Evolutionary conservation across 2,113 vertebrate genomes (phyloP).

Genomic region (Lophius piscatorius): DNA sequence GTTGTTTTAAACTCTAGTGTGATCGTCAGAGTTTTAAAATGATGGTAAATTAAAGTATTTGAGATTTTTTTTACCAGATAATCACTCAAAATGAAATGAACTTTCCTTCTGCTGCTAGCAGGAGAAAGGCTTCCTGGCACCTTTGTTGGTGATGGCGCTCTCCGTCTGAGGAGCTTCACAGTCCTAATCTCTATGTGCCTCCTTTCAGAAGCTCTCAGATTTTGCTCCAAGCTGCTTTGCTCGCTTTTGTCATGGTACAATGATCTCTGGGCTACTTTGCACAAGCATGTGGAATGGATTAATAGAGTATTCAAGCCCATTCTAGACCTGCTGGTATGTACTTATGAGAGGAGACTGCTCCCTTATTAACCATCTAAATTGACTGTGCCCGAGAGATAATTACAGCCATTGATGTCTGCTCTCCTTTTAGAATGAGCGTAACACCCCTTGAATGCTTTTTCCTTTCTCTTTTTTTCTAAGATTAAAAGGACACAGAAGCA

Average conservation of each 20-base stretch:
- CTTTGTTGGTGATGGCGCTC: conserved; percentile 31
- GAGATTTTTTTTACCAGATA: conserved; percentile 10
- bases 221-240: conserved; percentile 44
- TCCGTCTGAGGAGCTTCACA: conserved; percentile 49
- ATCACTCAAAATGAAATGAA: conserved; percentile 35
- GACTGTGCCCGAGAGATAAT: conserved; percentile 20
- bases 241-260: conserved; percentile 47
- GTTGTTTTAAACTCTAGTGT: conserved; percentile 3
- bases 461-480: background rate
- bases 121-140: conserved; percentile 13
- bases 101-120: conserved; percentile 29
- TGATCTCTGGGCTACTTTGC: conserved; percentile 37
- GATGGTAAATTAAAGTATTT: background rate
- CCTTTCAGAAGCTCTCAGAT: conserved; percentile 52
- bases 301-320: conserved; percentile 39
- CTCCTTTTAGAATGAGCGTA: conserved; percentile 19
- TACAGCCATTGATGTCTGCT: conserved; percentile 9
- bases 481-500: background rate
- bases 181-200: conserved; percentile 54
- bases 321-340: conserved; percentile 32
- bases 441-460: background rate
- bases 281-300: conserved; percentile 48
- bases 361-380: conserved; percentile 12
- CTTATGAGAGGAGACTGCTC: conserved; percentile 35
- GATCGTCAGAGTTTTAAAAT: conserved; percentile 2